Percentiles rank a stretch among this genome's conserved stretches.
Conservation (phyloP, 2,797 vertebrate genomes). For the Taenioides sp. region DNA sequence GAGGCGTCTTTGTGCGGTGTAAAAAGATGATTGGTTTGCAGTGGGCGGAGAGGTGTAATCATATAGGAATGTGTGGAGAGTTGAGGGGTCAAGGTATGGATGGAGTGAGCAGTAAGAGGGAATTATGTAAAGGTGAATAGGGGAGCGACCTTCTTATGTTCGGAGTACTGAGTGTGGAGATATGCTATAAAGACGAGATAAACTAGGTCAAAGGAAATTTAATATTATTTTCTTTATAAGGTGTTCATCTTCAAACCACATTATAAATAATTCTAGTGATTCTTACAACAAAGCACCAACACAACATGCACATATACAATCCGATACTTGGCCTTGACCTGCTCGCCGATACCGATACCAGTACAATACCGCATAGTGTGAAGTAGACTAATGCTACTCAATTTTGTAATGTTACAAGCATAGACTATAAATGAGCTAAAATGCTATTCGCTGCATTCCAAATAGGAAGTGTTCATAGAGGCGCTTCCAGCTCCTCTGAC, state of each 20-base stretch:
- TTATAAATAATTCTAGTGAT: not conserved
- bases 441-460: no score
- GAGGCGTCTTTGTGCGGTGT: conserved; percentile 26
- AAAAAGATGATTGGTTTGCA: conserved; percentile 45
- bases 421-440: no score
- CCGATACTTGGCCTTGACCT: no score
- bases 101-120: not conserved
- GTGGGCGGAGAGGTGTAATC: conserved; percentile 39
- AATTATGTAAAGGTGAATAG: conserved; percentile 52
- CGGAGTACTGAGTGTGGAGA: conserved; percentile 6
- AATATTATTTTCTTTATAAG: not conserved
- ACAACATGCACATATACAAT: not conserved
- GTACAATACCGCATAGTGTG: no score
- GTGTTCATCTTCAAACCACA: not conserved
- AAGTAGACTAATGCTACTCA: no score
- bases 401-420: no score
- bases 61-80: conserved; percentile 27
- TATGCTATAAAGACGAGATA: conserved; percentile 1
- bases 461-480: no score
- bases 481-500: no score
- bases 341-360: no score
- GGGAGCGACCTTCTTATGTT: conserved; percentile 41
- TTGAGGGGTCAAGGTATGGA: conserved; percentile 27
- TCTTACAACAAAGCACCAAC: not conserved
- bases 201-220: conserved; percentile 10